Conservation (phyloP, 2,113 vertebrate species). For the Saguinus imperator region DNA sequence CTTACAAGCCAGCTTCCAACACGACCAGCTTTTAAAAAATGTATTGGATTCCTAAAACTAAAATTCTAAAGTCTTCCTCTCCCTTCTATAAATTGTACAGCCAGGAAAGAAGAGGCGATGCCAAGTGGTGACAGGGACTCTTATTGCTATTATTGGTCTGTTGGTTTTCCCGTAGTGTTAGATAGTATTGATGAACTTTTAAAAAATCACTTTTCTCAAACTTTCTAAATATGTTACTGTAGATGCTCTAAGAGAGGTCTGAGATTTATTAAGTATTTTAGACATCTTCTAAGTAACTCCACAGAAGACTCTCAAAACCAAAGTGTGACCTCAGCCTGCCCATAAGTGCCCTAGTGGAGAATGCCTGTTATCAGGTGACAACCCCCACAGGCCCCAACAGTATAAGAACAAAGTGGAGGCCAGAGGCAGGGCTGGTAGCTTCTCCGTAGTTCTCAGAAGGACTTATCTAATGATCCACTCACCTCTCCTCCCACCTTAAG, state of each 20-base stretch:
- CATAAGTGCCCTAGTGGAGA: not conserved
- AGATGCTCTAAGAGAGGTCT: not conserved
- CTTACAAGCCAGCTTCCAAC: not conserved
- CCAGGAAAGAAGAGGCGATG: not conserved
- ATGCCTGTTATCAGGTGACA: not conserved
- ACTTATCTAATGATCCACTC: not conserved
- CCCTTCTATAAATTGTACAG: not conserved
- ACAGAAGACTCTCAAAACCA: not conserved
- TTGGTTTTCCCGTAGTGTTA: not conserved
- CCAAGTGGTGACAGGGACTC: not conserved
- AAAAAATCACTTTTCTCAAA: not conserved
- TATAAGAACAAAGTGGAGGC: not conserved
- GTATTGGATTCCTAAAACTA: not conserved
- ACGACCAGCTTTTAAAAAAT: not conserved
- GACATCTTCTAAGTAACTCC: not conserved
- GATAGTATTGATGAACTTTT: not conserved
- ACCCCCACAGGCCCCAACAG: not conserved
- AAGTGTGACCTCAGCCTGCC: not conserved
- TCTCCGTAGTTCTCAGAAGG: not conserved
- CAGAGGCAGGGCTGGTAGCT: not conserved
- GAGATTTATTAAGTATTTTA: not conserved
- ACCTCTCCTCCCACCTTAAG: not conserved
- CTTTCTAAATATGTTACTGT: not conserved
- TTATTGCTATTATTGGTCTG: too few relatives aligned
- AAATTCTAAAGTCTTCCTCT: not conserved